These are phyloP conservation scores for Dorcus parallelipipedus DNA, from an alignment of 2,888 invertebrate species.

Conservation along the genomic window DNA sequence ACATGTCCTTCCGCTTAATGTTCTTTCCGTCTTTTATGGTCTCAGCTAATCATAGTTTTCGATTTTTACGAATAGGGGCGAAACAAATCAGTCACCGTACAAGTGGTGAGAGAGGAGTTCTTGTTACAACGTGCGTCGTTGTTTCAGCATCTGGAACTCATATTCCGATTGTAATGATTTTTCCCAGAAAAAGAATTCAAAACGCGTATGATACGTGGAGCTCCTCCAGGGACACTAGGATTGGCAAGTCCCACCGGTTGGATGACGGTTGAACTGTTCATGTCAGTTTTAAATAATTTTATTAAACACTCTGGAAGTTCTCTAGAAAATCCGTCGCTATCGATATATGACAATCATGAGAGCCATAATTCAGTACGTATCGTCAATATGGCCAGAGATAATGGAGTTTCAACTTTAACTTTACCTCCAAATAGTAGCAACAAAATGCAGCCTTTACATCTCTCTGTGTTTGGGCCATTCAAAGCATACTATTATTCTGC, in stretches of 20 bases:
- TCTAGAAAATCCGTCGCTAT: slow-evolving; percentile 31
- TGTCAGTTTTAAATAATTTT: slow-evolving; percentile 3
- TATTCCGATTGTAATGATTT: slow-evolving; percentile 39
- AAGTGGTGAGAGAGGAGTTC: slow-evolving; percentile 2
- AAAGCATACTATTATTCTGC: slow-evolving; percentile 37
- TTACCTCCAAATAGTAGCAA: slow-evolving; percentile 45
- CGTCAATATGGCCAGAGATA: slow-evolving; percentile 35
- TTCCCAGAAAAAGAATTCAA: slow-evolving; percentile 24
- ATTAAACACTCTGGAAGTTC: slow-evolving; percentile 23
- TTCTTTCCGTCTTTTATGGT: no score
- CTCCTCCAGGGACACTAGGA: neutral
- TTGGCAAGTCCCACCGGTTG: neutral
- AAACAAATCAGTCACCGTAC: neutral
- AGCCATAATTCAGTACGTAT: slow-evolving; percentile 31
- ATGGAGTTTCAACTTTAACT: slow-evolving; percentile 41
- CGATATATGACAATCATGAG: slow-evolving; percentile 41
- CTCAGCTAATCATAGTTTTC: no score
- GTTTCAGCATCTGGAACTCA: slow-evolving; percentile 32
- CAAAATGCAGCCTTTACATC: slow-evolving; percentile 46
- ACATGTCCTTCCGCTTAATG: no score
- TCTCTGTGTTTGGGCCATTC: slow-evolving; percentile 42
- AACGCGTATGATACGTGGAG: neutral
- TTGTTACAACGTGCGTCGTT: slow-evolving; percentile 36
- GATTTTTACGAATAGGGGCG: neutral
- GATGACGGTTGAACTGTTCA: neutral